These are phyloP conservation scores for Alsophila aescularia DNA, from an alignment of 2,888 invertebrate species.

Conservation along the genomic window DNA sequence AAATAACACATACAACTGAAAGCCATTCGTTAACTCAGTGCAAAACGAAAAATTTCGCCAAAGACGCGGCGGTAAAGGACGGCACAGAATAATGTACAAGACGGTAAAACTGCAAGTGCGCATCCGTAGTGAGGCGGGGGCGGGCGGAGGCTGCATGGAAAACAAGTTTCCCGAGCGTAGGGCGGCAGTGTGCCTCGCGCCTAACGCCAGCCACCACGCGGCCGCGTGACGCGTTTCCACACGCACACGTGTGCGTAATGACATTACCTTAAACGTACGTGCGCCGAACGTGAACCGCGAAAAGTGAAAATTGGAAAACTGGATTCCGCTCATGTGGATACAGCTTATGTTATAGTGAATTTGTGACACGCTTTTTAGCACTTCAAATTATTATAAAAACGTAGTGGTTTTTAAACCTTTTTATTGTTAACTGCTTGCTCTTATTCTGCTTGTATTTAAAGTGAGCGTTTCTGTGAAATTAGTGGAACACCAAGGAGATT, in stretches of 20 bases:
- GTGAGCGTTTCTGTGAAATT: constrained; percentile 15
- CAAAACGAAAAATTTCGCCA: constrained; percentile 23
- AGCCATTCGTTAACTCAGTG: constrained; percentile 4
- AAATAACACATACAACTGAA: constrained; percentile 16
- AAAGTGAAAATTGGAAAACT: constrained; percentile 40
- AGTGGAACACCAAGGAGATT: constrained; percentile 6
- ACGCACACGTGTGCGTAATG: constrained; percentile 28
- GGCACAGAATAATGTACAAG: constrained; percentile 32
- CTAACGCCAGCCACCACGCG: constrained; percentile 50
- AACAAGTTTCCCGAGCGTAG: constrained; percentile 60
- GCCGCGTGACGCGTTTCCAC: constrained; percentile 42
- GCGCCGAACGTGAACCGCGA: constrained; percentile 36
- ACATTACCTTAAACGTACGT: constrained; percentile 29
- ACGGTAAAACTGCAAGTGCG: constrained; percentile 72
- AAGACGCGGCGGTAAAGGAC: constrained; percentile 12
- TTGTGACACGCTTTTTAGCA: constrained; percentile 10
- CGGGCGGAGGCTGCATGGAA: constrained; percentile 74
- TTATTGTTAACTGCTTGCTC: neutral
- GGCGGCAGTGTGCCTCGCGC: constrained; percentile 77
- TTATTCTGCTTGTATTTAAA: neutral
- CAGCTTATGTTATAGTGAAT: constrained; percentile 25
- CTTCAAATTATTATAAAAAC: neutral
- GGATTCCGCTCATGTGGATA: constrained; percentile 29
- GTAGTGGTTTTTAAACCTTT: constrained; percentile 1
- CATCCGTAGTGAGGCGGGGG: constrained; percentile 56